A percentile compares a stretch with the other conserved stretches of the same genome.
These are phyloP conservation scores for Lithobates pipiens DNA, from an alignment of 2,797 vertebrate species.

Conservation along the genomic window DNA sequence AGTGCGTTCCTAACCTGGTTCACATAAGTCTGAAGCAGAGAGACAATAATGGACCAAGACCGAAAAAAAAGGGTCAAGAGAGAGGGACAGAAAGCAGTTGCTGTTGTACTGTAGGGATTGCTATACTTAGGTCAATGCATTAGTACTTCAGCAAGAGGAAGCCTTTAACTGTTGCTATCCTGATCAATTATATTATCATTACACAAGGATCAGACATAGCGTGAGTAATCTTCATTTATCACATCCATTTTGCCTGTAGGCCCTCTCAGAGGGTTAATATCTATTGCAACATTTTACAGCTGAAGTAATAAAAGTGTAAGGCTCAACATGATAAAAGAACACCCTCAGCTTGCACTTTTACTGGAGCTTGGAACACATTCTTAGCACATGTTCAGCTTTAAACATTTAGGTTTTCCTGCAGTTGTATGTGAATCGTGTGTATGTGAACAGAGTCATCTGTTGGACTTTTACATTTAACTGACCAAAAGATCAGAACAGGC, in stretches of 20 bases:
- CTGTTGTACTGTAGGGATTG: neutral
- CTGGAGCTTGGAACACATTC: neutral
- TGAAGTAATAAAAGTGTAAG: slow-evolving; percentile 21
- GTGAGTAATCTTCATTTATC: neutral
- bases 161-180: neutral
- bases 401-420: neutral
- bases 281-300: neutral
- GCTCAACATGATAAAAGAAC: neutral
- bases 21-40: slow-evolving; percentile 71
- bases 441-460: neutral
- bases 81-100: slow-evolving; percentile 8
- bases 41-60: slow-evolving; percentile 63
- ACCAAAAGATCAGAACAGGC: neutral
- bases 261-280: slow-evolving; percentile 33
- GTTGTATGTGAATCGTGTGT: neutral
- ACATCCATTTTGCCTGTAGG: neutral
- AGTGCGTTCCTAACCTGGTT: slow-evolving; percentile 67
- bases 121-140: neutral
- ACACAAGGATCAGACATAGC: slow-evolving; percentile 5
- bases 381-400: neutral
- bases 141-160: slow-evolving; percentile 5
- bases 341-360: neutral
- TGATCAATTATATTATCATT: neutral
- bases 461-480: neutral
- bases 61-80: slow-evolving; percentile 68